phyloP scores from a whole-genome alignment of 2,888 invertebrate species.

The Stenchaetothrips biformis region DNA sequence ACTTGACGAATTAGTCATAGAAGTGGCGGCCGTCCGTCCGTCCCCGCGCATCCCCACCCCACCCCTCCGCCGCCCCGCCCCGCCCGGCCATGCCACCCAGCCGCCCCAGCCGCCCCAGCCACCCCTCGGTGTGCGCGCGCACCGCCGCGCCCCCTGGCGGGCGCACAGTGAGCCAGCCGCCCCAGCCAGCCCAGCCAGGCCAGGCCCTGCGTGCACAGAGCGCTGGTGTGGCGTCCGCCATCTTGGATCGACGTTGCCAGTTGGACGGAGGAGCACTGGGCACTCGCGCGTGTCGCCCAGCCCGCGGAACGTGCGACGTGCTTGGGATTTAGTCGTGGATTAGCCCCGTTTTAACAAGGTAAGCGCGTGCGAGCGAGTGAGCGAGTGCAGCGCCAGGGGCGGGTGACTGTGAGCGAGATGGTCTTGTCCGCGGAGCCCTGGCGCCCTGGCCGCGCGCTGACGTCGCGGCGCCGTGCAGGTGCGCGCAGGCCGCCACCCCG shows the following conservation, averaged over 20 bases:
- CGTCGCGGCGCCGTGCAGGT: no score
- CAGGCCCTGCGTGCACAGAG: neutral
- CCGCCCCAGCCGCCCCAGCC: neutral
- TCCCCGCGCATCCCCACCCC: no score
- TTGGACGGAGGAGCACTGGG: neutral
- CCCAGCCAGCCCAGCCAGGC: neutral
- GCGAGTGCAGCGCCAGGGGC: no score
- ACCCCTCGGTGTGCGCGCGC: neutral
- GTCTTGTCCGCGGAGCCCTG: no score
- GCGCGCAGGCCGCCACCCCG: no score
- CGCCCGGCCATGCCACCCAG: no score
- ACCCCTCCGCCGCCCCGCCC: neutral
- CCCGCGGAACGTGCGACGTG: no score
- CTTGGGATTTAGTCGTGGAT: no score
- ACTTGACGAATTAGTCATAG: constrained; percentile 18
- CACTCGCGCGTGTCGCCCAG: neutral
- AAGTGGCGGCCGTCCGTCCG: neutral
- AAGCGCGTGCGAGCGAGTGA: no score
- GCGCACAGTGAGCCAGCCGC: neutral
- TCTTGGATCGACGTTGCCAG: constrained; percentile 24
- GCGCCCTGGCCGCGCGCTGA: no score
- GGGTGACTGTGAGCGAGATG: no score
- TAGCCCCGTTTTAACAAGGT: no score
- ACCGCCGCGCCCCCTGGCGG: neutral
- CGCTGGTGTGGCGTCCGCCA: neutral